A percentile compares a stretch with the other conserved stretches of the same genome.
These are phyloP conservation scores for Luidia sarsii DNA, from an alignment of 53 echinoderm and acorn worm genomes.

Conservation along the genomic window DNA sequence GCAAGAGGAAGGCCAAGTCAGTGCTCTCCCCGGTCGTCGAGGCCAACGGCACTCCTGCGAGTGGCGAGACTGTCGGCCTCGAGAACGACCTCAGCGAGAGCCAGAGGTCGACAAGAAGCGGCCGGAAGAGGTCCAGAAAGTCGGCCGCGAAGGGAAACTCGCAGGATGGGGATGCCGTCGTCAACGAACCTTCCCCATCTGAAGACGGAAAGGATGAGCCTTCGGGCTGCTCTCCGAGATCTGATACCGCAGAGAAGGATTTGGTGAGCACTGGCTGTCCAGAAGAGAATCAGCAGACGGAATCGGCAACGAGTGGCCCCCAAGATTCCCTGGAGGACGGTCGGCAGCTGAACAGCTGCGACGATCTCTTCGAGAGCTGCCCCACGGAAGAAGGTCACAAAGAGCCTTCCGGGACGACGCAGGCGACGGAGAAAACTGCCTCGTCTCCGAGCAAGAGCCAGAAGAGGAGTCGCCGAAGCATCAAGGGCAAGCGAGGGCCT, in stretches of 20 bases:
- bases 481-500: neutral
- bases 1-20: conserved; percentile 8
- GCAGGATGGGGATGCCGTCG: neutral
- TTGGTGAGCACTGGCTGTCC: neutral
- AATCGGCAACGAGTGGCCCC: neutral
- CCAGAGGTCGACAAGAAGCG: neutral
- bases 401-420: neutral
- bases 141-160: neutral
- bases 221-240: neutral
- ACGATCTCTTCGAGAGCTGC: conserved; percentile 72
- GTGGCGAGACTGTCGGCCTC: too few species aligned
- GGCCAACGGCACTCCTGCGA: neutral
- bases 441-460: neutral
- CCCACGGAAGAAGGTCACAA: conserved; percentile 3
- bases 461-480: conserved; percentile 8
- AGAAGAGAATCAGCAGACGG: neutral
- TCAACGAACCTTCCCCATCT: neutral
- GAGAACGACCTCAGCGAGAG: neutral
- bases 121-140: neutral
- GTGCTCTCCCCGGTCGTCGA: neutral
- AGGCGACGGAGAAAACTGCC: neutral
- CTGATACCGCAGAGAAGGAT: neutral
- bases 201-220: neutral
- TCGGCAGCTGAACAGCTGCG: conserved; percentile 51
- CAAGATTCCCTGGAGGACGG: conserved; percentile 19